Percentiles rank a stretch among this genome's conserved stretches.
Conservation (phyloP, 2,888 invertebrate genomes). For the Pandemis cinnamomeana region DNA sequence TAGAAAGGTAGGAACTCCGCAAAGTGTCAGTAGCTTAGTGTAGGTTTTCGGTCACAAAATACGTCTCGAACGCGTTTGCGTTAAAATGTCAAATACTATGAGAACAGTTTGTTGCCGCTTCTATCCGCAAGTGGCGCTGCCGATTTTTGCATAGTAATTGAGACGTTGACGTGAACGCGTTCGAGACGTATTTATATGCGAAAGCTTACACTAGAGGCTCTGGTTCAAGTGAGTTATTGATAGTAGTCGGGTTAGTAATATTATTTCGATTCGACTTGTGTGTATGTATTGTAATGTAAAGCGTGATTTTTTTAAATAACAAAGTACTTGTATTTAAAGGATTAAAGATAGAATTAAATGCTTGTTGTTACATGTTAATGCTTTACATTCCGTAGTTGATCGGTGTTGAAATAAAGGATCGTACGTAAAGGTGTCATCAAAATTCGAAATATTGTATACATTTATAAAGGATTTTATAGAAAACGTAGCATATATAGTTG, state of each 20-base stretch:
- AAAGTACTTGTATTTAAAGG: slow-evolving; percentile 31
- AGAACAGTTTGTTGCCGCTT: no score
- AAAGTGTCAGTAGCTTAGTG: no score
- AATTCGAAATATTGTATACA: slow-evolving; percentile 74
- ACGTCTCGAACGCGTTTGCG: no score
- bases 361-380: slow-evolving; percentile 75
- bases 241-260: slow-evolving; percentile 10
- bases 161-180: no score
- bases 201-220: no score
- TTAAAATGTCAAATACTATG: no score
- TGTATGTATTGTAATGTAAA: slow-evolving; percentile 15
- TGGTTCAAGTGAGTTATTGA: no score
- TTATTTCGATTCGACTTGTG: slow-evolving; percentile 5
- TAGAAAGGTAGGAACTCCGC: no score
- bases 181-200: no score
- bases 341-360: slow-evolving; percentile 44
- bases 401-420: slow-evolving; percentile 61
- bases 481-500: slow-evolving; percentile 52
- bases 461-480: slow-evolving; percentile 79
- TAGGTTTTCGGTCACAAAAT: no score
- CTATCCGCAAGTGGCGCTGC: no score
- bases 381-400: slow-evolving; percentile 70
- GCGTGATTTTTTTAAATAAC: slow-evolving; percentile 23
- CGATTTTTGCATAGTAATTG: no score
- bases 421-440: slow-evolving; percentile 48